These are phyloP conservation scores for Caprella mutica DNA, from an alignment of 2,888 invertebrate genomes.

Conservation along the genomic window DNA sequence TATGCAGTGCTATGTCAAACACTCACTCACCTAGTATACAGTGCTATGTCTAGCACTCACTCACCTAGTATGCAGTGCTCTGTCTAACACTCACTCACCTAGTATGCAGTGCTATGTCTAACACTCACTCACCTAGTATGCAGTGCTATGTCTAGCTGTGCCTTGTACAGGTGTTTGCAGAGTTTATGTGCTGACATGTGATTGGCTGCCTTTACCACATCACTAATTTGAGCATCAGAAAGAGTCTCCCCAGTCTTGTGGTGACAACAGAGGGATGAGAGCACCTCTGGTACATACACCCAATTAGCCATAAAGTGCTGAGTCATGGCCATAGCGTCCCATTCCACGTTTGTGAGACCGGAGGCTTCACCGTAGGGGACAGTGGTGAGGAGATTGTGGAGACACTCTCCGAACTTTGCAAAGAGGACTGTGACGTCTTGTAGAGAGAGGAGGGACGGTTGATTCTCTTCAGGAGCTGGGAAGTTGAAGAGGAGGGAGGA, in stretches of 20 bases:
- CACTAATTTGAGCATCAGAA: constrained; percentile 53
- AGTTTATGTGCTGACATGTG: constrained; percentile 69
- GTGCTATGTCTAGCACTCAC: too few species aligned
- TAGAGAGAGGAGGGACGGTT: constrained; percentile 60
- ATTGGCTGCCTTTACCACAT: constrained; percentile 52
- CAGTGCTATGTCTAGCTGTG: constrained; percentile 69
- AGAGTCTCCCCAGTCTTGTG: constrained; percentile 59
- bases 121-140: constrained; percentile 48
- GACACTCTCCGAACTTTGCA: constrained; percentile 70
- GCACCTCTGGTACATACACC: constrained; percentile 54
- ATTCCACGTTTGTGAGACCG: constrained; percentile 76
- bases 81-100: too few species aligned
- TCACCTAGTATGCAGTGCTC: too few species aligned
- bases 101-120: too few species aligned
- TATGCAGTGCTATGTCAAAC: too few species aligned
- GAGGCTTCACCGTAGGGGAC: constrained; percentile 72
- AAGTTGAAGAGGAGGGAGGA: constrained; percentile 77
- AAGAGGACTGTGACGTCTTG: constrained; percentile 65
- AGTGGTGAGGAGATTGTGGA: constrained; percentile 74
- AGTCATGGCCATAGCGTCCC: constrained; percentile 80
- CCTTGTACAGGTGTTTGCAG: constrained; percentile 67
- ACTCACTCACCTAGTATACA: too few species aligned
- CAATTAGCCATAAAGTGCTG: constrained; percentile 72
- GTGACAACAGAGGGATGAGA: constrained; percentile 58
- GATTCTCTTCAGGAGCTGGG: constrained; percentile 50